These are phyloP conservation scores for Philopotamus ludificatus DNA, from an alignment of 1,140 invertebrate species.

Conservation along the genomic window DNA sequence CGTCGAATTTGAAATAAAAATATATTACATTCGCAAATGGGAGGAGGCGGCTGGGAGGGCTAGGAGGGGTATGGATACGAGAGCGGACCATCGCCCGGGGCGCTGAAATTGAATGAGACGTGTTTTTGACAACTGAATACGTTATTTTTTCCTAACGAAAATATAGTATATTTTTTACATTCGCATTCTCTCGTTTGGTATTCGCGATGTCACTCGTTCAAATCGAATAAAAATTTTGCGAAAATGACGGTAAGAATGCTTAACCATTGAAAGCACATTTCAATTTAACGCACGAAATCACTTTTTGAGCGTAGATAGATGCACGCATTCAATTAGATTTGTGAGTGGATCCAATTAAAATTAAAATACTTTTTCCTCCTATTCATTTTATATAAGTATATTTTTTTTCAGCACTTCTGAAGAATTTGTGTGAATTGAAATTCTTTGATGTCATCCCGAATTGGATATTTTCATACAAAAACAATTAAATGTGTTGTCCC, in stretches of 20 bases:
- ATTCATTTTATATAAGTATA: background rate
- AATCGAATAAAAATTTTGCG: constrained; percentile 1
- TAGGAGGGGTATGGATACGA: background rate
- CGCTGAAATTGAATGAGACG: constrained; percentile 29
- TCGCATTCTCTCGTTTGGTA: background rate
- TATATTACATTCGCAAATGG: constrained; percentile 1
- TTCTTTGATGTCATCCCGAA: background rate
- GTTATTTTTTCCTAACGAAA: constrained; percentile 9
- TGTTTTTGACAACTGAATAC: constrained; percentile 31
- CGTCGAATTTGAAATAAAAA: constrained; percentile 2
- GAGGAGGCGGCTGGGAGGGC: background rate
- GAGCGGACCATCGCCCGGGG: background rate
- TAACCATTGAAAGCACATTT: constrained; percentile 21
- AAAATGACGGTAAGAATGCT: constrained; percentile 5
- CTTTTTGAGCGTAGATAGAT: constrained; percentile 12
- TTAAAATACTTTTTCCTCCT: background rate
- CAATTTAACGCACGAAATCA: constrained; percentile 29
- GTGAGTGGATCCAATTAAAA: constrained; percentile 19
- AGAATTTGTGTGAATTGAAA: background rate
- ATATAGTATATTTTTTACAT: background rate
- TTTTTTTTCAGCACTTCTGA: background rate
- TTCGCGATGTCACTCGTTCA: background rate
- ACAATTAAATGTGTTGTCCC: no score
- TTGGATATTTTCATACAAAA: no score
- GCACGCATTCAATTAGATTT: constrained; percentile 20